Evolutionary conservation across 2,888 invertebrate species (phyloP).

Genomic region (Gortyna flavago): DNA sequence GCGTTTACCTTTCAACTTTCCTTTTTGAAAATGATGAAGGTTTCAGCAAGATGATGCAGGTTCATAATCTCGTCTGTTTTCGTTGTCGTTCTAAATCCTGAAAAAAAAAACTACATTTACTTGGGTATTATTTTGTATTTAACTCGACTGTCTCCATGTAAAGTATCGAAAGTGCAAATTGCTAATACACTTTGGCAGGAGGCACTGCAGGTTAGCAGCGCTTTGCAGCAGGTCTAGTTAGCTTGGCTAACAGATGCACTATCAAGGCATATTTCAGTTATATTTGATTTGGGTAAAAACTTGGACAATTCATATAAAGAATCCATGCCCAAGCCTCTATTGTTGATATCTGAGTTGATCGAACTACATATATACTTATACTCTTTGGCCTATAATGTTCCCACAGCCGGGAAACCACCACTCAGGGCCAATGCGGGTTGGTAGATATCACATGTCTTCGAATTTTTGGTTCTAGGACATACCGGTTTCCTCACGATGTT

Average conservation of each 20-base stretch:
- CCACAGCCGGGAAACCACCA: background rate
- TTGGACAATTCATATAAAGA: constrained; percentile 74
- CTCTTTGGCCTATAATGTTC: background rate
- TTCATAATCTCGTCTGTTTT: background rate
- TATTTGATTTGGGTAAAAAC: constrained; percentile 68
- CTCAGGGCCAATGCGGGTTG: background rate
- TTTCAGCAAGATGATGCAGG: background rate
- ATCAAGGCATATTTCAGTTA: constrained; percentile 79
- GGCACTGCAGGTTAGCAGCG: background rate
- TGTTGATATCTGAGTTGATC: constrained; percentile 19
- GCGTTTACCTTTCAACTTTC: background rate
- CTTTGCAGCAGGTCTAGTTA: constrained; percentile 62
- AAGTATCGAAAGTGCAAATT: background rate
- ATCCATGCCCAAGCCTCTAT: constrained; percentile 68
- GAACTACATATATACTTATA: too few species aligned
- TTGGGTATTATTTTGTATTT: too few species aligned
- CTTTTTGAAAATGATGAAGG: background rate
- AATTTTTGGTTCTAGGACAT: background rate
- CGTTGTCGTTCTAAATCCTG: background rate
- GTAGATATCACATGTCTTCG: too few species aligned
- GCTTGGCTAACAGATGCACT: constrained; percentile 69
- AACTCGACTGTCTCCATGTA: too few species aligned
- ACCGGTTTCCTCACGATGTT: background rate
- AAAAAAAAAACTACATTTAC: background rate
- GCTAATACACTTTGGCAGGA: background rate